Conservation (phyloP, 2,113 vertebrate species). For the Cepphus grylle region DNA sequence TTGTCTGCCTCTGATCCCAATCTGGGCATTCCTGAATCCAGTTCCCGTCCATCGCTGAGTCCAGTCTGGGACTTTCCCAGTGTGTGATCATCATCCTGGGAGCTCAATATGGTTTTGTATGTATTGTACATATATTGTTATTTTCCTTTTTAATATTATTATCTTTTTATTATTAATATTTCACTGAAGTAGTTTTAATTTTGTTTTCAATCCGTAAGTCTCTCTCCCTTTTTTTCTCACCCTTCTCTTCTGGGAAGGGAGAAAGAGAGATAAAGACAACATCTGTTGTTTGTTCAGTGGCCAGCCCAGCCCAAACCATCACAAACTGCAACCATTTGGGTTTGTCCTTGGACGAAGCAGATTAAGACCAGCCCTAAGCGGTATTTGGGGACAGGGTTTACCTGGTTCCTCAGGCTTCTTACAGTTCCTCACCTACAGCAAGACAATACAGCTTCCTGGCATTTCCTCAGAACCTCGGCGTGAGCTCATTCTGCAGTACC, state of each 20-base stretch:
- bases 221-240: neutral
- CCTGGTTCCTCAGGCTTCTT: neutral
- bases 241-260: neutral
- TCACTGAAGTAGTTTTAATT: neutral
- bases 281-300: neutral
- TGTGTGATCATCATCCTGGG: neutral
- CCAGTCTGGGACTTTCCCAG: neutral
- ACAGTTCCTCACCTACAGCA: neutral
- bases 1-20: neutral
- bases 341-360: neutral
- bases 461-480: neutral
- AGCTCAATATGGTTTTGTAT: neutral
- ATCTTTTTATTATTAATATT: neutral
- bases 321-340: neutral
- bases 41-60: neutral
- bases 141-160: neutral
- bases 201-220: neutral
- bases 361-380: neutral
- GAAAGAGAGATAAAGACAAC: neutral
- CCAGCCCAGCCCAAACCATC: neutral
- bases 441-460: neutral
- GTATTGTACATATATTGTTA: neutral
- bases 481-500: neutral
- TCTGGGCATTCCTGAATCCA: neutral
- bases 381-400: neutral